These are phyloP conservation scores for Cephalophus harveyi DNA, from an alignment of 2,113 vertebrate genomes.

Conservation along the genomic window DNA sequence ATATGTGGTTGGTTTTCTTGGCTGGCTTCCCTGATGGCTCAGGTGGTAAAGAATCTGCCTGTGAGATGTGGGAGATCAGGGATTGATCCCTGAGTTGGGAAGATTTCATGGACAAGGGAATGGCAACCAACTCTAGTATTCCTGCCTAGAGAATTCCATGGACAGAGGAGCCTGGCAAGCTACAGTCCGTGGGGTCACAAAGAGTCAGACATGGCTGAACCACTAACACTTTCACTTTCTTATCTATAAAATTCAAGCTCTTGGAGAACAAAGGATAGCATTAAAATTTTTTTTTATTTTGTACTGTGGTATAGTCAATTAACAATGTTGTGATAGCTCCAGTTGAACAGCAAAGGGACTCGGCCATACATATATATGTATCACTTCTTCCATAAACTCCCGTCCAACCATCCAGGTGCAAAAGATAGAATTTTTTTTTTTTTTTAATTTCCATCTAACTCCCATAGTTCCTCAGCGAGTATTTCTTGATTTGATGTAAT, in stretches of 20 bases:
- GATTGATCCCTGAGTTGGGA: neutral
- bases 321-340: neutral
- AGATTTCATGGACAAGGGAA: neutral
- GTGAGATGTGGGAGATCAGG: neutral
- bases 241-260: neutral
- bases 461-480: neutral
- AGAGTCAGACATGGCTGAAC: neutral
- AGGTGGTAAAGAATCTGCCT: neutral
- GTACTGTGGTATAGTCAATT: neutral
- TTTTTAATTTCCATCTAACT: neutral
- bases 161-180: neutral
- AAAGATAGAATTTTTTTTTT: neutral
- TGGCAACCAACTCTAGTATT: neutral
- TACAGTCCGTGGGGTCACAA: neutral
- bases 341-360: neutral
- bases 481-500: constrained; percentile 22
- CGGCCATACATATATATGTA: neutral
- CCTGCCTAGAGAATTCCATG: neutral
- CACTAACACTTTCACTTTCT: neutral
- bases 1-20: neutral
- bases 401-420: neutral
- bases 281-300: neutral
- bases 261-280: neutral
- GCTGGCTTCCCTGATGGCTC: neutral
- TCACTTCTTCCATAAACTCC: neutral